phyloP scores from a whole-genome alignment of 1,140 invertebrate species.

The Apis florea region DNA sequence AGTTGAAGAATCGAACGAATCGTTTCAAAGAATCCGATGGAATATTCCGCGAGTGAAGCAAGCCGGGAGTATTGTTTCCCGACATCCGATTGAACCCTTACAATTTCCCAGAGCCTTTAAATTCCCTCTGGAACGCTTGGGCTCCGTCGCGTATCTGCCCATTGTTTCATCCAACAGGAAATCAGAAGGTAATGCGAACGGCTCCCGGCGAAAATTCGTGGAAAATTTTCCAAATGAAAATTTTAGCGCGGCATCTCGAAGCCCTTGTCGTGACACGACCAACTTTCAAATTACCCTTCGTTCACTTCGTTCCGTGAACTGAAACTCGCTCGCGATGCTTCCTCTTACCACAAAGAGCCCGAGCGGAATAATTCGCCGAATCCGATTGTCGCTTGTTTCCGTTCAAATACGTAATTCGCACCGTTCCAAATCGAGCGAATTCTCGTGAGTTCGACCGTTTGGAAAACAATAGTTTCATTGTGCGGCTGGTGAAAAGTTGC shows the following conservation, averaged over 20 bases:
- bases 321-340: background rate
- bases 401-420: background rate
- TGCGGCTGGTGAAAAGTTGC: background rate
- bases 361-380: background rate
- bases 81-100: conserved; percentile 44
- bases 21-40: conserved; percentile 22
- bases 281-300: conserved; percentile 21
- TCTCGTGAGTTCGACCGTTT: background rate
- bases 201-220: background rate
- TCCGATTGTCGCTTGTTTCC: background rate
- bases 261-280: background rate
- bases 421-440: background rate
- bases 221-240: background rate
- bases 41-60: conserved; percentile 9
- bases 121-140: background rate
- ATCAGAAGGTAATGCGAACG: conserved; percentile 23
- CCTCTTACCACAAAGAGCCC: background rate
- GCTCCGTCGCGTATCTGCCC: conserved; percentile 10
- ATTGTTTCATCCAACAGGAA: conserved; percentile 35
- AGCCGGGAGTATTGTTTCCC: conserved; percentile 24
- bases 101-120: conserved; percentile 32
- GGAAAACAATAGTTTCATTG: background rate
- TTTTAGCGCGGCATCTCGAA: background rate
- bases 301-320: background rate
- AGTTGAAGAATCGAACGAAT: background rate